A percentile compares a stretch with the other conserved stretches of the same genome.
Conservation (phyloP, 2,113 vertebrate species). For the Poecilia latipinna region DNA sequence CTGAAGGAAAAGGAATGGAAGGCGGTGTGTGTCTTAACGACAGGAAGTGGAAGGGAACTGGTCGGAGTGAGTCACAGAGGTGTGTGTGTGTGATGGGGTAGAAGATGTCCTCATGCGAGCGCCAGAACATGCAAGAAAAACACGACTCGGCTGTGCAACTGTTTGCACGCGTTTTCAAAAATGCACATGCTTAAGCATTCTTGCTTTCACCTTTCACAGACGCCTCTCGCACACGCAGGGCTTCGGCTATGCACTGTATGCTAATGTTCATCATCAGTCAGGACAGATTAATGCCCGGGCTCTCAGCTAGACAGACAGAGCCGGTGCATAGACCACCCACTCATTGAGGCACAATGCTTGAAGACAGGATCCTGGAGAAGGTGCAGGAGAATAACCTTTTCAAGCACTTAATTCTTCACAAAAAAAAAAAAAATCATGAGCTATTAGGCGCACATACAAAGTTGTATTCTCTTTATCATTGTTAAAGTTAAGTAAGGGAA, state of each 20-base stretch:
- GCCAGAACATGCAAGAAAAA: slow-evolving; percentile 31
- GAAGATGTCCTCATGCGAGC: slow-evolving; percentile 35
- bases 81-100: not conserved
- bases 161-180: slow-evolving; percentile 30
- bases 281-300: slow-evolving; percentile 61
- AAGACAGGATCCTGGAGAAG: slow-evolving; percentile 37
- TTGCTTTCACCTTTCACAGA: slow-evolving; percentile 22
- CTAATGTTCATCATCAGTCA: slow-evolving; percentile 77
- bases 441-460: not conserved
- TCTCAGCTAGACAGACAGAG: slow-evolving; percentile 58
- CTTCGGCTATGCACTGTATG: slow-evolving; percentile 55
- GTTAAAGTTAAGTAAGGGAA: not conserved
- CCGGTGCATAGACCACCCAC: slow-evolving; percentile 60
- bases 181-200: slow-evolving; percentile 49
- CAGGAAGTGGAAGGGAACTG: slow-evolving; percentile 69
- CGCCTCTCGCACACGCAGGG: slow-evolving; percentile 34
- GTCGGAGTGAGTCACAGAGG: slow-evolving; percentile 52
- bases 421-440: not conserved
- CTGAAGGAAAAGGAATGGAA: slow-evolving; percentile 61
- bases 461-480: not conserved
- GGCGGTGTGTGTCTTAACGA: slow-evolving; percentile 75
- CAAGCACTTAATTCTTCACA: slow-evolving; percentile 22
- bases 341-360: slow-evolving; percentile 58
- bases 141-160: slow-evolving; percentile 37
- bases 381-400: slow-evolving; percentile 36